Base-by-base conservation (phyloP, 2,797 vertebrate genomes). In the Chaenodraco wilsoni region DNA sequence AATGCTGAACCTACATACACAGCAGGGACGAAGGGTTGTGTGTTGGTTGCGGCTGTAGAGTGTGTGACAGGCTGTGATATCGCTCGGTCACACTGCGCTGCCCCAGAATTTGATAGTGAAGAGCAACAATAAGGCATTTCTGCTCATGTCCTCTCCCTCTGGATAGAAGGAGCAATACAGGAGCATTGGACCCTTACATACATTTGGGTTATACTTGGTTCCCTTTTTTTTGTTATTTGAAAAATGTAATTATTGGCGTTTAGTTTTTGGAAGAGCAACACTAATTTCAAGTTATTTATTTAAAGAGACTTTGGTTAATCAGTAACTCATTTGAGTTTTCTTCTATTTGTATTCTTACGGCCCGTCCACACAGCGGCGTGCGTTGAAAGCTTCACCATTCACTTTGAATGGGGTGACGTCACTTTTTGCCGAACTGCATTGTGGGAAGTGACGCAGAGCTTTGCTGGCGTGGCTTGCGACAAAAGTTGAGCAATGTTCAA, bases 41-140 rank as follows among this genome's bases (percentile, higher is more conserved):
- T 40, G 68, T 11, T 61, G 73, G 78, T 44, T 48, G 58, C 13
- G 61, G 66, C 54, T 72, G 72, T 33, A 61, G 65, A 41, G 59
- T 67, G 85, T 83, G 80, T 78, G 85, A 86, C 84, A 84, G 82
- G 61, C 77, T 67, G 84, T 33, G 72, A 71, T 82, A 77, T 72
- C 64, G 23, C 52, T 73, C 72, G 31, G 87, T 80, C 82, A 84
- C 79, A 81, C 76, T 54, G 65, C 55, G 31, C 44, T 65, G 82
- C 84, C 56, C 74, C 40, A 23, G 68, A 74, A 55, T 77, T 57
- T 76, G 79, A 85, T 68, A 68, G 72, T 21, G 67, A 52, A 69
- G 44, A 72, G 71, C 73, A 76, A 74, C 78, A 76, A 81, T 65
- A 12, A 77, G 27, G 65, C 49, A 46, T 57, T 76, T 78, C 65